Base-by-base conservation (phyloP, 1,140 invertebrate genomes). In the Lordiphosa collinella region DNA sequence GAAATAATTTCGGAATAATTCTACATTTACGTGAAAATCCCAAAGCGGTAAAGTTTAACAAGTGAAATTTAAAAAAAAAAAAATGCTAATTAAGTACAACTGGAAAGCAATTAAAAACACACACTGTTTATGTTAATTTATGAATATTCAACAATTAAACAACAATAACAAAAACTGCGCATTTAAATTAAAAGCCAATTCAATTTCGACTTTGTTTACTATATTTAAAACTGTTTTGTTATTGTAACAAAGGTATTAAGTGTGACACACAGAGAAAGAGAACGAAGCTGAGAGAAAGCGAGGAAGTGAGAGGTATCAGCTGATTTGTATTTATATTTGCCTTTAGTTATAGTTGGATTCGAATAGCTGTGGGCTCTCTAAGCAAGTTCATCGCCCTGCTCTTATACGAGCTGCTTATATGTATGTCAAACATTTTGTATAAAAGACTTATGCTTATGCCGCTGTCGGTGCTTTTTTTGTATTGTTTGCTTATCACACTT, bases 321-420 rank as follows among this genome's bases (percentile, higher is more conserved):
- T 76, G 73, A 78, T 75, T 71, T 65, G 36, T 61, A 61, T 58
- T 68, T 72, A 48, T 49, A 58, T 49, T 51, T 58, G 13, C 8
- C 35, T 48, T 37, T 47, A 25, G 12, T 14, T 12, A 46, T 38
- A 38, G 9, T 38, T 40, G 1, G 2, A 37, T 37, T 14, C 11
- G 12, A 37, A 13, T 6, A 14, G 36, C 13, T 37, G 13, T 40
- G 22, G 22, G 10, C 37, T 40, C 16, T 40, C 37, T 16, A 40
- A 25, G 22, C 22, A 25, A 25, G 22, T 25, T 25, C 22, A 25
- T 25, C 22, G 22, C 22, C 22, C 22, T 25, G 25, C 60, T 63
- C 60, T 63, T 63, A 29, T 37, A 10, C 35, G 16, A 22, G 32
- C 4, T 14, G 16, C 18, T 22, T 9, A 31, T 13, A 3, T 7